Evolutionary conservation across 2,113 vertebrate species (phyloP).

Genomic region (Calyptomena viridis): DNA sequence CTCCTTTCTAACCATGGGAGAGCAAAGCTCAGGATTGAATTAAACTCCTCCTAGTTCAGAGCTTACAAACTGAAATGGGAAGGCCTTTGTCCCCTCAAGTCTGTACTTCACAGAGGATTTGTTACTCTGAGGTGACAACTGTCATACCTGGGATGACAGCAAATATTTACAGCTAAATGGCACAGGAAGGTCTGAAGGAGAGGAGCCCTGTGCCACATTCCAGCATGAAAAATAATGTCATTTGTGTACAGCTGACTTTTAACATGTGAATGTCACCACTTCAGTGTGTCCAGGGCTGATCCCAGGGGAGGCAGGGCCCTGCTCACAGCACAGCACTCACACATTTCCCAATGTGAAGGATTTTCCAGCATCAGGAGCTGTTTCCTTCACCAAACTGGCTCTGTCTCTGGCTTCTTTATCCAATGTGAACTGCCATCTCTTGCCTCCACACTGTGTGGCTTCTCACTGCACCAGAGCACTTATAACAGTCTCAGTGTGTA

Average conservation of each 20-base stretch:
- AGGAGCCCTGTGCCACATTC: background rate
- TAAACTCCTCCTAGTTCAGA: background rate
- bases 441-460: background rate
- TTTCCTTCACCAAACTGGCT: background rate
- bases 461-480: conserved; percentile 23
- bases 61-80: background rate
- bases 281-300: background rate
- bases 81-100: background rate
- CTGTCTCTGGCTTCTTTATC: background rate
- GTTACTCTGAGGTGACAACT: background rate
- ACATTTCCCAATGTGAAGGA: fast-evolving
- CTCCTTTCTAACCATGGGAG: background rate
- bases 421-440: background rate
- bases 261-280: background rate
- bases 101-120: background rate
- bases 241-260: background rate
- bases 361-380: background rate
- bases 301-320: background rate
- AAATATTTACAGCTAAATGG: background rate
- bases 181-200: background rate
- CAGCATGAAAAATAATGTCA: background rate
- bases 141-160: background rate
- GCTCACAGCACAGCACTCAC: background rate
- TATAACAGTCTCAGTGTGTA: background rate
- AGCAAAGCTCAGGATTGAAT: background rate